Evolutionary conservation across 2,797 vertebrate species (phyloP).

Genomic region (Arctocebus calabarensis): DNA sequence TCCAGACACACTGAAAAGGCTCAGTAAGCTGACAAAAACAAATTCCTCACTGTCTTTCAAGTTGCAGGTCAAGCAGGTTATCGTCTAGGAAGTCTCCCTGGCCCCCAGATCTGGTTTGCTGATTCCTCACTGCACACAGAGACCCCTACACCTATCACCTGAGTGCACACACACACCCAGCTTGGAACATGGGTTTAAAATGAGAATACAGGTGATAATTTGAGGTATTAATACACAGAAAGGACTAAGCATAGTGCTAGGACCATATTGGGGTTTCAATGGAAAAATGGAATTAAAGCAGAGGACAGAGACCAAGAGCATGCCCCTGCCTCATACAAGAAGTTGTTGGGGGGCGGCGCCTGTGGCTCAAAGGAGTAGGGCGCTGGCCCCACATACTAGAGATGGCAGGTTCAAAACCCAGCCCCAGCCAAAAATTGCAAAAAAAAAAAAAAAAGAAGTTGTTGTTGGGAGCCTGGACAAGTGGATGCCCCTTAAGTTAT

Average conservation of each 20-base stretch:
- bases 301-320: not conserved
- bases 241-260: not conserved
- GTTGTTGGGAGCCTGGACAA: not conserved
- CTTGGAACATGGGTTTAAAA: not conserved
- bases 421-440: no score
- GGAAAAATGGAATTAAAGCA: not conserved
- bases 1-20: not conserved
- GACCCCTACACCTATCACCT: not conserved
- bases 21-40: slow-evolving; percentile 8
- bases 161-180: not conserved
- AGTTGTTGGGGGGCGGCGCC: not conserved
- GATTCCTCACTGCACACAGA: not conserved
- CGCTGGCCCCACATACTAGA: no score
- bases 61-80: not conserved
- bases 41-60: slow-evolving; percentile 33
- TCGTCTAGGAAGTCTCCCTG: not conserved
- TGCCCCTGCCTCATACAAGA: not conserved
- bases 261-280: not conserved
- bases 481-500: not conserved
- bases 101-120: not conserved
- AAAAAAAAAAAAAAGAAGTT: not conserved
- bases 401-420: no score
- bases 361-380: no score
- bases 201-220: not conserved
- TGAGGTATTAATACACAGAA: not conserved